Evolutionary conservation across 2,113 vertebrate species (phyloP), one percentile per base, ranked within the genome.

Genomic region (Nannobrachium achirus): DNA sequence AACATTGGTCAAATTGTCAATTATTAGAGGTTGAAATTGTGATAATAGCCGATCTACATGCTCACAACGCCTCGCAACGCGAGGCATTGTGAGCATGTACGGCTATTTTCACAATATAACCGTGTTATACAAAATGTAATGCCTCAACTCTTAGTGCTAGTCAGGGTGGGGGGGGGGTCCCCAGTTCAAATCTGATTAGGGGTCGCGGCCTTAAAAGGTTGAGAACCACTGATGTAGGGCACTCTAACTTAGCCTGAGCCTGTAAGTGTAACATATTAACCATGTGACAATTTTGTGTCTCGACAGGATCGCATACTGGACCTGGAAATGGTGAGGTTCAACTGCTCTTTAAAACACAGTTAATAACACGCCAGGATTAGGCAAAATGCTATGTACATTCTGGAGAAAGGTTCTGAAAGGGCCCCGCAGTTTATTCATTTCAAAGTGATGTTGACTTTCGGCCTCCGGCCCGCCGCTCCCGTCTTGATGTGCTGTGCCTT

Each of bases 241-340:
- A 4, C 25, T 33, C 49, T 18, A 10, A 13, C 10, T 42, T 14
- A 13, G 33, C 9, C 13, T 41, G 25, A 40, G 62, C 8, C 8
- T 8, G 8, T 45, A 33, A 33, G n/a, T n/a, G n/a, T n/a, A n/a
- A n/a, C n/a, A n/a, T 1, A 39, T 9, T 72, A 18, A 75, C 48
- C 41, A 18, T 18, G 2, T 16, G 70, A 16, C 51, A 33, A n/a
- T 33, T 75, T 25, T 83, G 10, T 85, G 15, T 85, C 16, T 76
- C 79, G 16, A 4, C 74, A 93, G 91, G 89, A 91, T 50, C 82
- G 85, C 19, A 75, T 92, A 1, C 56, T 89, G 83, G 90, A 92
- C 75, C 76, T 93, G 45, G 91, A 93, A 74, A 76, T 64, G 89
- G 92, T 93, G 79, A 89, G 90, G 3, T 50, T 64, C 52, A 4